phyloP scores from a whole-genome alignment of 2,797 vertebrate species.

The Danio albolineatus region DNA sequence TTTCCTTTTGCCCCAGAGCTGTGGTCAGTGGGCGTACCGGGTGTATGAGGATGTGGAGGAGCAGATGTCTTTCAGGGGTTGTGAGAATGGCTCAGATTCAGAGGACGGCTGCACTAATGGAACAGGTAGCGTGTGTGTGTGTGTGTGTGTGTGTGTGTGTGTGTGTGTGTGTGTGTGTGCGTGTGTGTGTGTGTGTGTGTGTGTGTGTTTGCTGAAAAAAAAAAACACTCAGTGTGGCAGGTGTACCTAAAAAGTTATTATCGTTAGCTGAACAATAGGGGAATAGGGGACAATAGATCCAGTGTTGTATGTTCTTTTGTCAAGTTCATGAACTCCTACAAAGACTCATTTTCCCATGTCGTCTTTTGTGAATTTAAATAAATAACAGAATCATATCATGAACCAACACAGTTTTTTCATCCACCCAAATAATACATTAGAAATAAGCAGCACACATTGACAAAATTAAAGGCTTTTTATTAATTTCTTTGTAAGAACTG shows the following conservation, averaged over 20 bases:
- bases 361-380: background rate
- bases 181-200: constrained; percentile 14
- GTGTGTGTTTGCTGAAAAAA: constrained; percentile 15
- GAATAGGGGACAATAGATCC: background rate
- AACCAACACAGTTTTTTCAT: too few relatives aligned
- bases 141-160: constrained; percentile 29
- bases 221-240: background rate
- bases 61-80: constrained; percentile 64
- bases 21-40: constrained; percentile 91
- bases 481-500: too few relatives aligned
- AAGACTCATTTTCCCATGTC: too few relatives aligned
- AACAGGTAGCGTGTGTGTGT: constrained; percentile 77
- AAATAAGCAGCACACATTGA: too few relatives aligned
- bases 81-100: constrained; percentile 75
- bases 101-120: constrained; percentile 80
- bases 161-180: constrained; percentile 24
- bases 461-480: too few relatives aligned
- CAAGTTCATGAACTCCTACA: background rate
- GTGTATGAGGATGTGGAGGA: constrained; percentile 91
- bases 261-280: background rate
- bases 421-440: too few relatives aligned
- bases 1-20: constrained; percentile 72
- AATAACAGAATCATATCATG: background rate
- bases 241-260: background rate
- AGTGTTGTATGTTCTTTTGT: background rate